phyloP scores from a whole-genome alignment of 2,888 invertebrate species.

The Amorpha juglandis region DNA sequence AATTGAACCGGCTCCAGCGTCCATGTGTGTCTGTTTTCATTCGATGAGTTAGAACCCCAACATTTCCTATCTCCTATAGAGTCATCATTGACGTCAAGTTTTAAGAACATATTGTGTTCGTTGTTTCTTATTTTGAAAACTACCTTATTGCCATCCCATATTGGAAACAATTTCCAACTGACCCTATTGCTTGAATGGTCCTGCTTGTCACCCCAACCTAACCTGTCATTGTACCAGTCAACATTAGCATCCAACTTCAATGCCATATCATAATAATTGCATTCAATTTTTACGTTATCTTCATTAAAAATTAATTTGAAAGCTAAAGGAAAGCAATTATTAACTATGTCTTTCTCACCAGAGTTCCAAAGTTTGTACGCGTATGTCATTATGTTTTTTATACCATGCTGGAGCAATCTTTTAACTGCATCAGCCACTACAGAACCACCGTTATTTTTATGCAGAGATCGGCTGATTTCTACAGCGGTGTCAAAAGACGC shows the following conservation, averaged over 20 bases:
- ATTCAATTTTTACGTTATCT: constrained; percentile 43
- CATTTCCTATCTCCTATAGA: constrained; percentile 42
- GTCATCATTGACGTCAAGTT: constrained; percentile 40
- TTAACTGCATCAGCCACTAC: constrained; percentile 38
- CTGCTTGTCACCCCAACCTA: constrained; percentile 42
- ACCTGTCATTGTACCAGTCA: constrained; percentile 37
- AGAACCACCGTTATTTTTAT: constrained; percentile 30
- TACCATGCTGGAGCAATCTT: constrained; percentile 39
- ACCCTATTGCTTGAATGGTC: constrained; percentile 40
- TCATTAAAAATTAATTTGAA: constrained; percentile 43
- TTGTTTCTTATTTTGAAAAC: constrained; percentile 47
- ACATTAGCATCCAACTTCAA: constrained; percentile 41
- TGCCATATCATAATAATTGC: constrained; percentile 39
- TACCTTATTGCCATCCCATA: constrained; percentile 41
- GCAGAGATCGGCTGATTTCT: constrained; percentile 24
- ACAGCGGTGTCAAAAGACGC: background rate
- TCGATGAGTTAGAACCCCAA: constrained; percentile 38
- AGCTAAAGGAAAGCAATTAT: constrained; percentile 42
- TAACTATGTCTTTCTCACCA: constrained; percentile 37
- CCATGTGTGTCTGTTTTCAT: constrained; percentile 41
- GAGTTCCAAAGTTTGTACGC: constrained; percentile 48
- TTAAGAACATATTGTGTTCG: constrained; percentile 44
- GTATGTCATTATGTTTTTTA: constrained; percentile 39
- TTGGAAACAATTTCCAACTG: constrained; percentile 48
- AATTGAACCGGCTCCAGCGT: constrained; percentile 43